These are phyloP conservation scores for Colinus virginianus DNA, from an alignment of 2,113 vertebrate species.

Conservation along the genomic window DNA sequence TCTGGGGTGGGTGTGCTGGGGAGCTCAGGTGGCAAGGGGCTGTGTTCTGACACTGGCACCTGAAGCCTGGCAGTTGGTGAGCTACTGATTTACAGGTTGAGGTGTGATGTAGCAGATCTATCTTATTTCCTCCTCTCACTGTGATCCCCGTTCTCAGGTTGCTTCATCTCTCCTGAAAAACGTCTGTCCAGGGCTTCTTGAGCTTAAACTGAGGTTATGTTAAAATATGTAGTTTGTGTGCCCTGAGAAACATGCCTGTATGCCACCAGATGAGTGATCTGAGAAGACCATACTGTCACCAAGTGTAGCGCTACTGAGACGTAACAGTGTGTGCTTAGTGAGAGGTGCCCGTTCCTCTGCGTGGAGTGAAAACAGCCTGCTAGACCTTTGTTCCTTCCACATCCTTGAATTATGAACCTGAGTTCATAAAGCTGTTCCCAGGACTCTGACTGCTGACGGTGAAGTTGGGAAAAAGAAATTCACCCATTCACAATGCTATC, in stretches of 20 bases:
- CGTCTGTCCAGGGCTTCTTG: background rate
- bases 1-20: background rate
- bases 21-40: background rate
- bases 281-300: background rate
- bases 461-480: background rate
- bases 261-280: background rate
- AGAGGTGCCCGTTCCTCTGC: background rate
- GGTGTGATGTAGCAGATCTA: background rate
- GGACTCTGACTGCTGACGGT: background rate
- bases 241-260: background rate
- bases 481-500: background rate
- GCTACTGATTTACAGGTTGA: background rate
- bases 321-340: background rate
- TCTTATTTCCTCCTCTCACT: background rate
- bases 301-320: background rate
- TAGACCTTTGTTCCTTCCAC: slow-evolving; percentile 3
- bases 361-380: rapidly evolving
- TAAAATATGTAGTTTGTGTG: background rate
- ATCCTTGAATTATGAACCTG: background rate
- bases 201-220: background rate
- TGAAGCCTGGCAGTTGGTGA: background rate
- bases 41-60: background rate
- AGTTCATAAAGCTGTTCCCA: background rate
- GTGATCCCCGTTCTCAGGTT: background rate
- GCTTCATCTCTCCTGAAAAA: background rate